Conservation (phyloP, 2,888 invertebrate genomes). For the Cryptosula pallasiana region DNA sequence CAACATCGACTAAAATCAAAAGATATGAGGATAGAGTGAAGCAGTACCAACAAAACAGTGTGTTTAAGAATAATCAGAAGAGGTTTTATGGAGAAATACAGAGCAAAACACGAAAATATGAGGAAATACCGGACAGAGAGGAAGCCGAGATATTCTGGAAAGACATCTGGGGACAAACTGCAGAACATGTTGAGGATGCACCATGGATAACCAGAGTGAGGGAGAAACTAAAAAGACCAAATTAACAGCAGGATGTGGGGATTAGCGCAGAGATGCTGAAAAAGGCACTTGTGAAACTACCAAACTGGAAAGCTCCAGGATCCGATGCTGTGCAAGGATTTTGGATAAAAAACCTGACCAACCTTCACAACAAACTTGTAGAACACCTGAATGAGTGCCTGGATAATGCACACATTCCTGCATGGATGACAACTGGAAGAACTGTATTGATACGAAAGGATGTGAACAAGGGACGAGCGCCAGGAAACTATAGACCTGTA, state of each 20-base stretch:
- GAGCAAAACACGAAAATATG: neutral
- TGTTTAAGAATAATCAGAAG: constrained; percentile 15
- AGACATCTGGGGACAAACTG: neutral
- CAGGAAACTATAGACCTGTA: neutral
- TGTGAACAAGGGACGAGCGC: neutral
- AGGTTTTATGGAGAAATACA: constrained; percentile 16
- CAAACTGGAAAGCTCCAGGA: neutral
- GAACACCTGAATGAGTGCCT: constrained; percentile 8
- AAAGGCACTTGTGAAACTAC: neutral
- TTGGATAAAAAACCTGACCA: constrained; percentile 11
- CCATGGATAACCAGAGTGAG: neutral
- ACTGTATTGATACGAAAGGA: neutral
- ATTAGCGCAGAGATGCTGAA: neutral
- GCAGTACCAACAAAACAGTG: neutral
- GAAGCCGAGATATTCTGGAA: neutral
- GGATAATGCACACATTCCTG: neutral
- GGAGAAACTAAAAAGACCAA: neutral
- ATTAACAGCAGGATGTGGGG: neutral
- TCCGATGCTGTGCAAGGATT: constrained; percentile 1
- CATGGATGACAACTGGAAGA: neutral
- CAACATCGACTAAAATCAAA: neutral
- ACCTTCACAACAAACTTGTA: neutral
- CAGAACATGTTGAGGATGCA: neutral
- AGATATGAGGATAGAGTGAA: constrained; percentile 1
- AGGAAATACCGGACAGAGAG: neutral